Percentiles rank a stretch among this genome's conserved stretches.
Conservation (phyloP, 1,140 invertebrate genomes). For the Adoxophyes honmai region DNA sequence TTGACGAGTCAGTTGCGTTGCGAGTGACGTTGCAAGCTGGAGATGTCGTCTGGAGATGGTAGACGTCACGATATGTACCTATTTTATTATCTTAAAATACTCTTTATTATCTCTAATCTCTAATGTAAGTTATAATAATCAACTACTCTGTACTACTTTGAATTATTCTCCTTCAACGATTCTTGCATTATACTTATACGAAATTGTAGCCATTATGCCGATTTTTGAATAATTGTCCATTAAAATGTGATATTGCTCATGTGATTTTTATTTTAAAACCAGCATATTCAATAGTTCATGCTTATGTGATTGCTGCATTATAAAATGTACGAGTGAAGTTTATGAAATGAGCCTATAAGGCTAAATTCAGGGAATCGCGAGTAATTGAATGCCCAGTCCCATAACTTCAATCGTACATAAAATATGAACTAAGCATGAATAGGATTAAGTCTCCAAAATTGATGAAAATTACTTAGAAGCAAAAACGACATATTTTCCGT, state of each 20-base stretch:
- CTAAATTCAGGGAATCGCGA: too few relatives aligned
- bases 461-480: too few relatives aligned
- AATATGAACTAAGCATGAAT: too few relatives aligned
- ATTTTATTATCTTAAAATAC: conserved; percentile 1
- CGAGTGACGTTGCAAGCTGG: neutral
- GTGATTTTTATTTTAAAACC: conserved; percentile 37
- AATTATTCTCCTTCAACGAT: neutral
- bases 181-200: conserved; percentile 18
- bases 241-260: conserved; percentile 61
- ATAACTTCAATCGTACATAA: too few relatives aligned
- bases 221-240: conserved; percentile 56
- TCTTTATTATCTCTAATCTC: conserved; percentile 3
- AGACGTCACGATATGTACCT: neutral
- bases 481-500: too few relatives aligned
- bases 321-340: neutral
- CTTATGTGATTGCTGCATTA: neutral
- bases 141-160: conserved; percentile 23
- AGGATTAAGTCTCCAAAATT: too few relatives aligned
- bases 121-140: neutral
- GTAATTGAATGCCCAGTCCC: too few relatives aligned
- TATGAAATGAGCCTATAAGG: neutral
- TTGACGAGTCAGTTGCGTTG: neutral
- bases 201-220: conserved; percentile 19
- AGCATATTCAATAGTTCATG: too few relatives aligned
- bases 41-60: too few relatives aligned